Conservation (phyloP, 2,797 vertebrate genomes). For the Spinus pinus region DNA sequence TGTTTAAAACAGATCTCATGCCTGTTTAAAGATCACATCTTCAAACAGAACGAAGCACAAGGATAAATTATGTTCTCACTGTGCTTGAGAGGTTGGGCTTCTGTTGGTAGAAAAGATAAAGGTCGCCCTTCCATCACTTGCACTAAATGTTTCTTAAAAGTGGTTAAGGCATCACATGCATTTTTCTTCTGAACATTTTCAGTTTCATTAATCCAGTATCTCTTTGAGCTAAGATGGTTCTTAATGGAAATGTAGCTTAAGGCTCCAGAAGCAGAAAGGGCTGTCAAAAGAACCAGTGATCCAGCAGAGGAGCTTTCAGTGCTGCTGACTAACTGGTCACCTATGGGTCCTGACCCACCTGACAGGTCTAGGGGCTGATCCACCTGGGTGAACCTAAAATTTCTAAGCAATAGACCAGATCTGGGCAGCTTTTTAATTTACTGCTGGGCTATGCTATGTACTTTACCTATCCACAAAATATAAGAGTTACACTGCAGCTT, state of each 20-base stretch:
- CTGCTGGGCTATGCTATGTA: not conserved
- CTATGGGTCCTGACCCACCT: not conserved
- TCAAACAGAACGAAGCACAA: not conserved
- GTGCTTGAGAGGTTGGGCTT: not conserved
- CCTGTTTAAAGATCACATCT: not conserved
- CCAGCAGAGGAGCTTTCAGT: not conserved
- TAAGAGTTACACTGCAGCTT: not conserved
- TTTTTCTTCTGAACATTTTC: slow-evolving; percentile 22
- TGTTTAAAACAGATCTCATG: slow-evolving; percentile 15
- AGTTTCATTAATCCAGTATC: not conserved
- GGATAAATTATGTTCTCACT: slow-evolving; percentile 13
- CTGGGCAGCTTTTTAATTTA: not conserved
- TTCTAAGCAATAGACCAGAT: not conserved
- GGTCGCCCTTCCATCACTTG: slow-evolving; percentile 45
- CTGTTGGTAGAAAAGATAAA: slow-evolving; percentile 45
- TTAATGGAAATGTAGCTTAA: not conserved
- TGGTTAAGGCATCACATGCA: slow-evolving; percentile 28
- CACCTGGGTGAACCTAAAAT: not conserved
- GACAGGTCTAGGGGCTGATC: not conserved
- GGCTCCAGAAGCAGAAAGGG: not conserved
- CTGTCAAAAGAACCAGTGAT: not conserved
- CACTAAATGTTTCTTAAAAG: slow-evolving; percentile 36
- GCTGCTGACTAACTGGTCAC: not conserved
- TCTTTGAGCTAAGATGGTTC: not conserved
- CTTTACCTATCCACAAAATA: not conserved